phyloP scores from a whole-genome alignment of 2,797 vertebrate genomes.

The Nothura maculosa region DNA sequence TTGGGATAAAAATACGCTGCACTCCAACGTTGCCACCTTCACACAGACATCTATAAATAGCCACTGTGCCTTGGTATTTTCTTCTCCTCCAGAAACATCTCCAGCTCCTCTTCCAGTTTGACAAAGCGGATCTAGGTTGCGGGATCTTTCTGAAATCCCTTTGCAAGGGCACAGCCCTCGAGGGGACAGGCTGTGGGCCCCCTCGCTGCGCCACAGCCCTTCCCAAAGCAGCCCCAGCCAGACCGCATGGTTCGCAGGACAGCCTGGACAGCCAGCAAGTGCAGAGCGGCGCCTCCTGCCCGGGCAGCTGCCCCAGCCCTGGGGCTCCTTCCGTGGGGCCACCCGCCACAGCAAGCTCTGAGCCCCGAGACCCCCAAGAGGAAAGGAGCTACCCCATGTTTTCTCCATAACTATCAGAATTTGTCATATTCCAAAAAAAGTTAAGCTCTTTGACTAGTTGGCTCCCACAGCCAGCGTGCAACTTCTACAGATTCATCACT shows the following conservation, averaged over 20 bases:
- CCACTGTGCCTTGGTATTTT: slow-evolving; percentile 48
- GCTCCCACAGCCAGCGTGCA: not conserved
- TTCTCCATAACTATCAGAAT: not conserved
- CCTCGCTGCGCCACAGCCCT: not conserved
- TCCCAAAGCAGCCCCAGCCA: not conserved
- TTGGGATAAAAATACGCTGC: slow-evolving; percentile 71
- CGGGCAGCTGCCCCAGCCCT: no score
- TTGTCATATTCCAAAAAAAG: not conserved
- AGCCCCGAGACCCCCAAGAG: not conserved
- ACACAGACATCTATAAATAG: slow-evolving; percentile 66
- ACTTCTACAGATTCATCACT: rapidly evolving
- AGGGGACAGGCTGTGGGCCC: not conserved
- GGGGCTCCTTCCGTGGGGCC: no score
- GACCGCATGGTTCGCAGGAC: no score
- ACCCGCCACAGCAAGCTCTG: no score
- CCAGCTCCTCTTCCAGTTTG: slow-evolving; percentile 23
- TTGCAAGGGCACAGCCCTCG: not conserved
- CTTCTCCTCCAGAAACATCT: slow-evolving; percentile 62
- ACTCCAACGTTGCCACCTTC: slow-evolving; percentile 72
- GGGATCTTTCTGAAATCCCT: slow-evolving; percentile 1
- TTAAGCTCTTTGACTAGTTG: not conserved
- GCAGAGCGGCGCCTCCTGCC: no score
- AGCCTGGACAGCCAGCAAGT: no score
- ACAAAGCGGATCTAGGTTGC: slow-evolving; percentile 38
- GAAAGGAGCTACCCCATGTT: not conserved